phyloP scores from a whole-genome alignment of 2,888 invertebrate genomes.

The Trichogramma dendrolimi region DNA sequence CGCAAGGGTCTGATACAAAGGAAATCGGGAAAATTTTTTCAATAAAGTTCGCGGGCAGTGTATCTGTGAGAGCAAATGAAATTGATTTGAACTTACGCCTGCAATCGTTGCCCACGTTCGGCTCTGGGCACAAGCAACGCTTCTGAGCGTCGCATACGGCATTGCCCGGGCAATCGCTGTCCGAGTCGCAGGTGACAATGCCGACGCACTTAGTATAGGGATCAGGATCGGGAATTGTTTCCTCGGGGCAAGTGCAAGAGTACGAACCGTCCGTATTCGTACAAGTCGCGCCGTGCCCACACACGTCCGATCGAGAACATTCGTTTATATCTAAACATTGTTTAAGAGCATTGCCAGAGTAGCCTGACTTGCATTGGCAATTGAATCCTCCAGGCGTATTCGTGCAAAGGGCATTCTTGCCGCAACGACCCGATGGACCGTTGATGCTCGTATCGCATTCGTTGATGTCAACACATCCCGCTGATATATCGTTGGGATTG shows the following conservation, averaged over 20 bases:
- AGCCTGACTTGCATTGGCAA: constrained; percentile 81
- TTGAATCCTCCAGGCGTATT: constrained; percentile 76
- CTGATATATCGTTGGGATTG: constrained; percentile 81
- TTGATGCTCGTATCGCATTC: constrained; percentile 74
- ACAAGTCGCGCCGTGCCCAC: constrained; percentile 79
- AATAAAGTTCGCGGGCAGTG: constrained; percentile 18
- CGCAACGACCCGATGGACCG: constrained; percentile 78
- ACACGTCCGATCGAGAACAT: constrained; percentile 66
- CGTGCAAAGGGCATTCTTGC: constrained; percentile 75
- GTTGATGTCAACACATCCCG: constrained; percentile 85
- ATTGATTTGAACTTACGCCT: constrained; percentile 65
- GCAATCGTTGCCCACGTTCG: constrained; percentile 87
- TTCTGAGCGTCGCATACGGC: constrained; percentile 75
- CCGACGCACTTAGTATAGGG: constrained; percentile 77
- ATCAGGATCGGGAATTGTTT: constrained; percentile 79
- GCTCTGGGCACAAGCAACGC: constrained; percentile 83
- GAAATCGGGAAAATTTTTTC: not conserved
- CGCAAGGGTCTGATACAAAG: constrained; percentile 75
- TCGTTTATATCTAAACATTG: constrained; percentile 78
- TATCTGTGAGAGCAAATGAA: constrained; percentile 9
- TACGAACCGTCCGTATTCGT: constrained; percentile 74
- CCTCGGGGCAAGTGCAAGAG: constrained; percentile 76
- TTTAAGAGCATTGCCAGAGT: constrained; percentile 76
- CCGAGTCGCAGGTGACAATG: constrained; percentile 70
- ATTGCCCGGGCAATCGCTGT: constrained; percentile 84